phyloP scores from a whole-genome alignment of 2,888 invertebrate species.

The Leptopilina drosophilae region DNA sequence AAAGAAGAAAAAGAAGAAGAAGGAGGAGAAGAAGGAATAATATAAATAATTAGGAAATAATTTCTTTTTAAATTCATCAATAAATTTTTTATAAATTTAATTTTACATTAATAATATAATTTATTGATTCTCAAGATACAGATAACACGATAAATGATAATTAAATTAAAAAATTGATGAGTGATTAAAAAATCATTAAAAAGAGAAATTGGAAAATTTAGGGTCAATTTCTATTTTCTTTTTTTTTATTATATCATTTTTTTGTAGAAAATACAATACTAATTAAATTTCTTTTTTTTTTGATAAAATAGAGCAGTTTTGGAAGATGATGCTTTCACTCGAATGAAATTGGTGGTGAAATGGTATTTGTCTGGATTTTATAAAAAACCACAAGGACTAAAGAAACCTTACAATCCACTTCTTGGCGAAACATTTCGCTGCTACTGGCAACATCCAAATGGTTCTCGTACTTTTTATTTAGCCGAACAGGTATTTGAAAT shows the following conservation, averaged over 20 bases:
- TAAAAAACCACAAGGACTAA: conserved; percentile 95
- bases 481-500: conserved; percentile 88
- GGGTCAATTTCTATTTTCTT: background rate
- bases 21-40: too few species aligned
- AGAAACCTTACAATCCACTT: conserved; percentile 97
- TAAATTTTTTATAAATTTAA: too few species aligned
- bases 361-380: conserved; percentile 97
- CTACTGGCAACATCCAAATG: conserved; percentile 90
- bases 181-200: too few species aligned
- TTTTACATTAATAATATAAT: too few species aligned
- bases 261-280: background rate
- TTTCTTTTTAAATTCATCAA: too few species aligned
- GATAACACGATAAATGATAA: too few species aligned
- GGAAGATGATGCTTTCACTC: conserved; percentile 91
- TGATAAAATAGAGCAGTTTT: conserved; percentile 80
- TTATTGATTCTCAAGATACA: too few species aligned
- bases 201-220: too few species aligned
- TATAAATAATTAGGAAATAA: too few species aligned
- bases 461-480: conserved; percentile 92
- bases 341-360: conserved; percentile 92
- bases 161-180: too few species aligned
- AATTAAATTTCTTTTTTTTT: background rate
- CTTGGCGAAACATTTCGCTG: conserved; percentile 95
- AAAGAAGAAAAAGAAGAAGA: too few species aligned
- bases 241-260: background rate